phyloP scores from a whole-genome alignment of 2,113 vertebrate species.

The Mobula hypostoma region DNA sequence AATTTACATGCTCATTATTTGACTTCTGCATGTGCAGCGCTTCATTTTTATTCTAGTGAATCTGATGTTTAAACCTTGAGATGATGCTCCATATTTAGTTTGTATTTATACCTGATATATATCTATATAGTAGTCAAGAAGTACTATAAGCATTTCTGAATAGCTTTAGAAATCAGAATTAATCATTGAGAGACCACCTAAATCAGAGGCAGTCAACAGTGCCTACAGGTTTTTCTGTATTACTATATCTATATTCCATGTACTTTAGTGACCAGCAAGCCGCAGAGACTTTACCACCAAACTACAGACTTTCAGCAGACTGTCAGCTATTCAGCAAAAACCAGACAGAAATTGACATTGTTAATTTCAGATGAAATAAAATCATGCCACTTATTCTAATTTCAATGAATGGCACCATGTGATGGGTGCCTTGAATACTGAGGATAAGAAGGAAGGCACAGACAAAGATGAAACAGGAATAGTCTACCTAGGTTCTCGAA shows the following conservation, averaged over 20 bases:
- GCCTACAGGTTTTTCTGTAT: neutral
- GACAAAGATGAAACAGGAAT: neutral
- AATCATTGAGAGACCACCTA: neutral
- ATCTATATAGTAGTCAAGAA: conserved; percentile 6
- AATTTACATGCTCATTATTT: neutral
- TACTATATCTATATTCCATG: neutral
- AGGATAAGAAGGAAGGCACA: neutral
- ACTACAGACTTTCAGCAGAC: neutral
- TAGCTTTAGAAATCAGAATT: neutral
- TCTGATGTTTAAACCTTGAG: neutral
- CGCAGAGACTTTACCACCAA: neutral
- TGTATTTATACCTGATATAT: neutral
- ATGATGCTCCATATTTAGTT: neutral
- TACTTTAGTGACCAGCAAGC: neutral
- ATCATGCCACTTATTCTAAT: neutral
- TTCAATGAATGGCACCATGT: neutral
- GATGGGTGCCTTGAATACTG: neutral
- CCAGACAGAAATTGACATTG: neutral
- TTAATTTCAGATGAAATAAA: neutral
- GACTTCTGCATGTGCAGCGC: neutral
- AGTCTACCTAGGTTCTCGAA: neutral
- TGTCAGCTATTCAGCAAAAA: neutral
- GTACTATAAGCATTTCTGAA: neutral
- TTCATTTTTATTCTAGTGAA: neutral
- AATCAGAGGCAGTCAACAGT: neutral